Conservation (phyloP, 2,797 vertebrate species). For the Limnodromus scolopaceus region DNA sequence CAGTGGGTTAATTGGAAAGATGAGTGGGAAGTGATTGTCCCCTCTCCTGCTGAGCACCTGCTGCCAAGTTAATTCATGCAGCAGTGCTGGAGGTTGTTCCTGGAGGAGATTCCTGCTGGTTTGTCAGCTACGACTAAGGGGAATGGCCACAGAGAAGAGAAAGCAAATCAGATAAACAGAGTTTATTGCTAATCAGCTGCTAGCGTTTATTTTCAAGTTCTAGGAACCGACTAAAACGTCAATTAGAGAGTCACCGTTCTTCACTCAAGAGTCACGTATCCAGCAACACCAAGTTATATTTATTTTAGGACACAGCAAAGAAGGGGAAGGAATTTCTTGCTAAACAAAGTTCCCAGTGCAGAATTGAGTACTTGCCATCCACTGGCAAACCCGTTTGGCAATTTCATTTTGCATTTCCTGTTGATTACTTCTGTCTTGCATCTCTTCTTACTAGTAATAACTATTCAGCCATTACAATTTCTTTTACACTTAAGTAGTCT, state of each 20-base stretch:
- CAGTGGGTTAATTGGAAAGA: slow-evolving; percentile 56
- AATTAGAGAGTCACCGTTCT: background rate
- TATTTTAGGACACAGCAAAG: background rate
- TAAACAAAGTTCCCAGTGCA: background rate
- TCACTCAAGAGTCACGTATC: background rate
- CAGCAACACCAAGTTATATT: background rate
- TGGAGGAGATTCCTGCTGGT: slow-evolving; percentile 30
- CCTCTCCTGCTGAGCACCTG: slow-evolving; percentile 43
- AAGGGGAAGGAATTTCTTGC: background rate
- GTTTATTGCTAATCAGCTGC: slow-evolving; percentile 33
- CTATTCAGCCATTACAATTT: background rate
- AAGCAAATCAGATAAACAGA: slow-evolving; percentile 31
- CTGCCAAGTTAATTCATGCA: slow-evolving; percentile 46
- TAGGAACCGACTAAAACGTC: background rate
- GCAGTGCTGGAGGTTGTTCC: slow-evolving; percentile 20
- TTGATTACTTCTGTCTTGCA: background rate
- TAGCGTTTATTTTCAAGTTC: slow-evolving; percentile 28
- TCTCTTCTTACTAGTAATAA: background rate
- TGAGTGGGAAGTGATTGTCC: background rate
- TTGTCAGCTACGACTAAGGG: background rate
- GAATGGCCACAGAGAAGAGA: slow-evolving; percentile 1
- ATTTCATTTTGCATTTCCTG: background rate
- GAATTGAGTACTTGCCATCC: background rate
- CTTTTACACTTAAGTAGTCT: background rate
- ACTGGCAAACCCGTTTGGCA: background rate